Base-by-base conservation (phyloP, 1,140 invertebrate genomes). In the Epicauta chinensis region DNA sequence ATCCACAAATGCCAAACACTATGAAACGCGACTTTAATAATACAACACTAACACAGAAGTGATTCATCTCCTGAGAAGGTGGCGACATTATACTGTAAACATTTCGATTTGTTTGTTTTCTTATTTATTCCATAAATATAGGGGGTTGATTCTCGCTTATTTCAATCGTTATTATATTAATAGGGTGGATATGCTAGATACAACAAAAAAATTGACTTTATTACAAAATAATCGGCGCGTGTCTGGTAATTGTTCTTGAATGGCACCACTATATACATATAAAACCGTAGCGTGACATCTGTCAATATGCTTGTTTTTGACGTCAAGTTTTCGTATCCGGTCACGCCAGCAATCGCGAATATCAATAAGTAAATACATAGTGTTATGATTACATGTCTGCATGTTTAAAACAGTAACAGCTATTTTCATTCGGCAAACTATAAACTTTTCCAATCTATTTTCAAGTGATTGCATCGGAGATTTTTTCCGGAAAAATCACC, bases 381-480 rank as follows among this genome's bases (percentile, higher is more conserved):
- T 29, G 51, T 53, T 53, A 53, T 53, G 51, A 53, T 53, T 53
- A 46, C 51, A 53, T 40, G 36, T 46, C 35, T 53, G 46, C 46
- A 49, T 49, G 46, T 29, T 47, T 37, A 14, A 38, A 34, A 34
- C 34, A 29, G 34, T 38, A 47, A 49, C 14, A 49, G 41, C 56
- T 37, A 46, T 59, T 59, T 50, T 54, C 53, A 37, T 42, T 53
- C 45, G 23, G 51, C 55, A 55, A 55, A 47, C 53, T 29, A 15
- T 36, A 59, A 59, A 59, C 53, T 59, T 59, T 59, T 59, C 57
- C 57, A 59, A 59, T 59, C 56, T 59, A 51, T 53, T 55, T 43
- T 23, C 23, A 23, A 23, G 53, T 49, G 57, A 59, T 59, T 59
- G 54, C 54, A 59, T 59, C 57, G 23, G 23, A 23, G 23, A 23